phyloP scores from a whole-genome alignment of 2,113 vertebrate species.

The Egretta garzetta region DNA sequence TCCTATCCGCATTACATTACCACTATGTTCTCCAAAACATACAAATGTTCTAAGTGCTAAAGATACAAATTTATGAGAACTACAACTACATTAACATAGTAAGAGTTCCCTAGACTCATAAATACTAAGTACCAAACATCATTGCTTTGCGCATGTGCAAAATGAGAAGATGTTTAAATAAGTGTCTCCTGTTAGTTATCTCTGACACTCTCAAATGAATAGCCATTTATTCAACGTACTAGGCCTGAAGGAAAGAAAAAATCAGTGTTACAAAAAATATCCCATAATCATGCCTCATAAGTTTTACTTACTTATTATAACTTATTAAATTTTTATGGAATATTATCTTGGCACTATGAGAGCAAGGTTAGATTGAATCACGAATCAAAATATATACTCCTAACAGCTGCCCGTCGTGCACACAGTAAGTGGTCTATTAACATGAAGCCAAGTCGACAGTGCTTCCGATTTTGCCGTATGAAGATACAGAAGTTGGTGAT shows the following conservation, averaged over 20 bases:
- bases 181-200: neutral
- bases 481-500: neutral
- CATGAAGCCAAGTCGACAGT: neutral
- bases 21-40: neutral
- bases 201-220: constrained; percentile 15
- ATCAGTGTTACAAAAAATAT: neutral
- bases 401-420: neutral
- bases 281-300: neutral
- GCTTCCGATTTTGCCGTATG: neutral
- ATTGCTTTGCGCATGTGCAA: neutral
- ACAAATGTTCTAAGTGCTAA: neutral
- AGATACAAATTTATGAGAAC: neutral
- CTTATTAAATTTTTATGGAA: neutral
- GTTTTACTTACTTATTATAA: constrained; percentile 12
- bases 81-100: neutral
- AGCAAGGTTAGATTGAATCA: neutral
- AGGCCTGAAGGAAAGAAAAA: neutral
- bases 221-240: neutral
- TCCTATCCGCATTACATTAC: neutral
- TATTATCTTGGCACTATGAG: neutral
- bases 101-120: constrained; percentile 23
- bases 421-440: neutral
- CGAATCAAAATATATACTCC: neutral
- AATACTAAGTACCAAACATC: constrained; percentile 17
- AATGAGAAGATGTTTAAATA: neutral